These are phyloP conservation scores for Anthonomus grandis DNA, from an alignment of 1,140 invertebrate species.

Conservation along the genomic window DNA sequence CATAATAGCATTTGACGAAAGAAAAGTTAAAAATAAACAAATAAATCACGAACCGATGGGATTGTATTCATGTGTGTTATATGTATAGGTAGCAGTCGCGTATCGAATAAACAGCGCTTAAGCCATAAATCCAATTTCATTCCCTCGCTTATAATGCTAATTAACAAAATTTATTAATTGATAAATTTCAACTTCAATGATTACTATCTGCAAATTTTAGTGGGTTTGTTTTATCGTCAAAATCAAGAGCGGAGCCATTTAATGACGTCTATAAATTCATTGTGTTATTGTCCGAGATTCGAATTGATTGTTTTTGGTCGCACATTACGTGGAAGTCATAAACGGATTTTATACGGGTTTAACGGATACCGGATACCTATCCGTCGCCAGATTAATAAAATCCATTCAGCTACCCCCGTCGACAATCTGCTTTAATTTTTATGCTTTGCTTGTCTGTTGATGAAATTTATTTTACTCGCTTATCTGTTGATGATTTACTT, in stretches of 20 bases:
- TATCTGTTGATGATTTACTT: no score
- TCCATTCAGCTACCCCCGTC: conserved; percentile 9
- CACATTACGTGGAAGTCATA: conserved; percentile 31
- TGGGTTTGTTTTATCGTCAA: conserved; percentile 29
- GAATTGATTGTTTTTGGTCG: conserved; percentile 31
- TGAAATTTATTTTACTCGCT: no score
- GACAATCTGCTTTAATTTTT: neutral
- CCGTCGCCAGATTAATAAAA: conserved; percentile 17
- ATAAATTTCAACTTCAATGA: conserved; percentile 32
- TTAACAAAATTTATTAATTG: conserved; percentile 34
- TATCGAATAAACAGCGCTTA: conserved; percentile 12
- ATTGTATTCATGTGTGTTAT: no score
- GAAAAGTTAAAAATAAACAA: no score
- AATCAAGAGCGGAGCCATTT: conserved; percentile 30
- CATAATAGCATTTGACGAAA: no score
- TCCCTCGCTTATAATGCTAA: conserved; percentile 25
- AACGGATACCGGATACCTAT: conserved; percentile 22
- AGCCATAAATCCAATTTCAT: conserved; percentile 21
- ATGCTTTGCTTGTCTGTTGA: no score
- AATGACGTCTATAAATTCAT: conserved; percentile 32
- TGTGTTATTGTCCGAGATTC: conserved; percentile 31
- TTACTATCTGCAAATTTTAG: conserved; percentile 33
- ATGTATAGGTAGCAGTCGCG: conserved; percentile 10
- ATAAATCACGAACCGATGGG: no score
- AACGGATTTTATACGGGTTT: conserved; percentile 31